Evolutionary conservation across 2,113 vertebrate species (phyloP), one percentile per base, ranked within the genome.

Genomic region (Odocoileus hemionus): DNA sequence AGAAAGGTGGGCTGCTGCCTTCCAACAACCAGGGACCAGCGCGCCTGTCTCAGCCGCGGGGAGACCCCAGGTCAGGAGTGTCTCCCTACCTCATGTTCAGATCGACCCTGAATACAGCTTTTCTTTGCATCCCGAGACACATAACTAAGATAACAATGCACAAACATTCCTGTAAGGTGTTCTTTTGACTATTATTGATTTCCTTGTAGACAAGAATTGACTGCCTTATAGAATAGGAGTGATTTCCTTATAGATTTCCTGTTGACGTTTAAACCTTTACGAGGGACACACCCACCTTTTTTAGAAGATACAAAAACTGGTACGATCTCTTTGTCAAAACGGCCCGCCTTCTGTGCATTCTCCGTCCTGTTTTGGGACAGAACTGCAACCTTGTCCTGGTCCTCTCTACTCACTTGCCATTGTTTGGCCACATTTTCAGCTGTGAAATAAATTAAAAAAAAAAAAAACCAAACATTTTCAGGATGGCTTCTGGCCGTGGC

Each of bases 371-470:
- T 99, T 98, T 99, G 99, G 78, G 99, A 99, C 60, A 98, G 94
- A 43, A 99, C 98, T 4, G 99, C 99, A 86, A 99, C 90, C 61
- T 94, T 98, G 98, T 99, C 99, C 98, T 99, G 99, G 25, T 99
- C 99, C 57, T 98, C 99, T 98, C 99, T 99, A 58, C 98, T 99
- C 84, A 99, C 98, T 64, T 98, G 94, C 99, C 99, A 99, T 97
- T 99, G 99, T 96, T 99, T 99, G 11, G 99, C 99, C 96, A 99
- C 99, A 52, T 99, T 99, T 99, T 99, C 99, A 91, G 99, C 99
- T 99, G 96, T 55, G 5, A 50, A 95, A 97, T 13, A 50, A 47
- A 47, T 11, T 47, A 96, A 0, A 70, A 52, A 95, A 96, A 58
- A 36, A 36, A 36, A 36, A 67, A n/a, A 15, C 1, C 5, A 15